Evolutionary conservation across 2,797 vertebrate species (phyloP).

Genomic region (Platalea minor): DNA sequence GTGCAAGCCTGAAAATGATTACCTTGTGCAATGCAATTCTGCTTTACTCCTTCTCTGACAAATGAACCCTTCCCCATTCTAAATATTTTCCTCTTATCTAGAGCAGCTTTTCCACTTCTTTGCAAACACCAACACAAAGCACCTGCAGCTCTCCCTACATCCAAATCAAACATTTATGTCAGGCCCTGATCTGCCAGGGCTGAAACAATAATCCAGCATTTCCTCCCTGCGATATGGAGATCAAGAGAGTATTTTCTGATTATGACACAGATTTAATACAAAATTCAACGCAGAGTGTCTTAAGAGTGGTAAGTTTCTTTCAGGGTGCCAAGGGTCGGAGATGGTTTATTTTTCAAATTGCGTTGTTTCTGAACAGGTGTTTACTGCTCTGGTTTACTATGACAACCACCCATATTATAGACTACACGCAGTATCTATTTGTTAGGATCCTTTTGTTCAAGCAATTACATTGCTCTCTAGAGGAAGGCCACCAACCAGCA

Average conservation of each 20-base stretch:
- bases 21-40: background rate
- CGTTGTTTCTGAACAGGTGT: constrained; percentile 18
- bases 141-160: background rate
- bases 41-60: background rate
- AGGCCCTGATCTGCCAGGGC: background rate
- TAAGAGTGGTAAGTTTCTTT: background rate
- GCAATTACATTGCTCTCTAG: background rate
- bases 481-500: background rate
- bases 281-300: background rate
- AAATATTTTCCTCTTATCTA: background rate
- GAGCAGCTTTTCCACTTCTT: background rate
- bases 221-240: background rate
- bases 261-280: background rate
- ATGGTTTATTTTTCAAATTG: background rate
- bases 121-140: background rate
- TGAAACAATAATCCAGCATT: constrained; percentile 1
- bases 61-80: background rate
- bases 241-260: background rate
- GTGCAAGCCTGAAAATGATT: background rate
- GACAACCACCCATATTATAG: background rate
- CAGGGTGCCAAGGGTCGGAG: background rate
- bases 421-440: background rate
- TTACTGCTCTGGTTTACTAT: constrained; percentile 13
- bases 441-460: constrained; percentile 21
- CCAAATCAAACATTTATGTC: background rate